Evolutionary conservation across 1,140 invertebrate species (phyloP).

Genomic region (Lasioglossum albipes): DNA sequence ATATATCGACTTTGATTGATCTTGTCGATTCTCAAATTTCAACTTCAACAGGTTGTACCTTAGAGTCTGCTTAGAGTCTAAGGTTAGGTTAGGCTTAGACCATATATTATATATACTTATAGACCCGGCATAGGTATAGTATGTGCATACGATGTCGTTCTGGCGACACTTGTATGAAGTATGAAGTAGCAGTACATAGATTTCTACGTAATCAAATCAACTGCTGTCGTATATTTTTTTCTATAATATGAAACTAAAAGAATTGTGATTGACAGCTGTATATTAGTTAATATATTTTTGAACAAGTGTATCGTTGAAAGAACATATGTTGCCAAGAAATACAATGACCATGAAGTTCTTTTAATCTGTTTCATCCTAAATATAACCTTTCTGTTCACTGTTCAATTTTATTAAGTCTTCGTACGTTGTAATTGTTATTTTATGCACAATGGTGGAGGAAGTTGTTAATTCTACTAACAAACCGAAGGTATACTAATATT

Average conservation of each 20-base stretch:
- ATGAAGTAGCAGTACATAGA: no score
- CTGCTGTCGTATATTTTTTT: neutral
- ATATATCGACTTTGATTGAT: no score
- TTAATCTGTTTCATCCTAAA: neutral
- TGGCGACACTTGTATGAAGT: no score
- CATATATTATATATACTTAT: no score
- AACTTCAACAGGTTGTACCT: no score
- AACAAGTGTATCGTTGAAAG: neutral
- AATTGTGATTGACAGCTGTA: neutral
- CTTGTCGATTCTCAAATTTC: no score
- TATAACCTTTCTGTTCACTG: neutral
- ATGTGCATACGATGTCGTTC: no score
- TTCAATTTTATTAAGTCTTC: neutral
- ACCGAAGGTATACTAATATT: slow-evolving; percentile 66
- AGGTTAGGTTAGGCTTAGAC: no score
- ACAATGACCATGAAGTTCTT: no score
- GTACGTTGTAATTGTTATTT: neutral
- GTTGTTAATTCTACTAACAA: slow-evolving; percentile 70
- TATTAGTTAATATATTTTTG: neutral
- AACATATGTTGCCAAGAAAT: neutral
- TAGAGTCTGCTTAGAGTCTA: no score
- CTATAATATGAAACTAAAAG: neutral
- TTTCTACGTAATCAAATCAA: neutral
- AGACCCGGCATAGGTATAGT: no score
- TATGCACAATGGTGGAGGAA: slow-evolving; percentile 72